These are phyloP conservation scores for Ptilodon capucinus DNA, from an alignment of 2,888 invertebrate species.

Conservation along the genomic window DNA sequence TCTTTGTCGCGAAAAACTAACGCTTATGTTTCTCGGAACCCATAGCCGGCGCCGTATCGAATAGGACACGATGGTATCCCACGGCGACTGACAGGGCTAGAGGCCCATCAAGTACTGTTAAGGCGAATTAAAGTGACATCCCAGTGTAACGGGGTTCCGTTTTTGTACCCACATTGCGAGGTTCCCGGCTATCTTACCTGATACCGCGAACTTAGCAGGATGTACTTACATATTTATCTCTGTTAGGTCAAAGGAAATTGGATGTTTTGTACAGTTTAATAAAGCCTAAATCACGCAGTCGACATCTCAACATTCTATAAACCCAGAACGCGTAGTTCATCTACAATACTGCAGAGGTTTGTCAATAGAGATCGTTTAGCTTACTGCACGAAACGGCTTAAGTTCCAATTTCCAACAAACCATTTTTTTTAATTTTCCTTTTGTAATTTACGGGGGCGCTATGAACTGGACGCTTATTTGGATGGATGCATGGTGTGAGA, in stretches of 20 bases:
- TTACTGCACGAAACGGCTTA: too few species aligned
- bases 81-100: conserved; percentile 34
- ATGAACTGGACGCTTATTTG: too few species aligned
- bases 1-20: background rate
- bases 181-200: conserved; percentile 30
- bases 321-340: too few species aligned
- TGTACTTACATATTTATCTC: conserved; percentile 26
- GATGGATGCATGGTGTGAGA: too few species aligned
- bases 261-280: conserved; percentile 3
- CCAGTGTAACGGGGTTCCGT: conserved; percentile 49
- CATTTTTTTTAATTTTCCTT: too few species aligned
- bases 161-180: conserved; percentile 34
- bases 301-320: too few species aligned
- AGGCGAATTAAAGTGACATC: conserved; percentile 67
- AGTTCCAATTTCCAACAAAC: too few species aligned
- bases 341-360: too few species aligned
- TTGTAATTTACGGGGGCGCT: too few species aligned
- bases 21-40: background rate
- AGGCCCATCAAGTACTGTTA: conserved; percentile 66
- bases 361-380: too few species aligned
- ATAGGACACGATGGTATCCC: conserved; percentile 24
- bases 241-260: conserved; percentile 25
- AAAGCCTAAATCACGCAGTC: too few species aligned
- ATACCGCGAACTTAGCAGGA: conserved; percentile 43
- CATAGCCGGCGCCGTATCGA: conserved; percentile 1